Evolutionary conservation across 2,113 vertebrate genomes (phyloP), one percentile per base, ranked within the genome.

Genomic region (Eurystomus gularis): DNA sequence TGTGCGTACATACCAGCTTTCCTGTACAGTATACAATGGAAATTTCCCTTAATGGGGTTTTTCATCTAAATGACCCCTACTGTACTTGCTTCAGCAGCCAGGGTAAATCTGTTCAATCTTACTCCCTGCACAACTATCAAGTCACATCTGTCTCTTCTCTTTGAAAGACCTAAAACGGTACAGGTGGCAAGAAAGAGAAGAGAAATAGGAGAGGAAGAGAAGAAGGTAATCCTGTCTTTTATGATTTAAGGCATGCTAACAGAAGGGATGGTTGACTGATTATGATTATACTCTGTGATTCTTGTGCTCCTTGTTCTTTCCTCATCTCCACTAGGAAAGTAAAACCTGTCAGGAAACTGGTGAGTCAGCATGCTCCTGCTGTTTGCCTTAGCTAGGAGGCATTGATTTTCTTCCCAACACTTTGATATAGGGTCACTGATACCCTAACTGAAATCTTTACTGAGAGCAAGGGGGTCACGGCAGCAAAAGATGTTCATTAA

Each of bases 351-450:
- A 90, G 86, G 23, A 64, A 94, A 79, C 4, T 46, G 55, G 52
- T 65, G 92, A 97, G 82, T 96, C 94, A 97, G 96, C 97, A 94
- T 2, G 37, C 80, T 93, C 71, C 83, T 84, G 70, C 93, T 95
- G 92, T 88, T 96, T 92, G 79, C 72, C 91, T 93, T 79, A 75
- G 89, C 96, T 94, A 61, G 2, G 49, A 92, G 94, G 77, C 93
- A 97, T 93, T 64, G 94, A 97, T 97, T 92, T 89, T 49, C 58
- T 68, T 15, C 24, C 35, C 51, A 70, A 21, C 2, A 3, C 89
- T 94, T 87, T 91, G 94, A 94, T 89, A 82, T 0, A 68, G 70
- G 88, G 94, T 94, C 94, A 94, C 71, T 66, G 94, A 72, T 82
- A 95, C 14, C 66, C 17, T 9, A 93, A 80, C 57, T 86, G 33